Base-by-base conservation (phyloP, 2,888 invertebrate species). In the Uloborus plumipes region DNA sequence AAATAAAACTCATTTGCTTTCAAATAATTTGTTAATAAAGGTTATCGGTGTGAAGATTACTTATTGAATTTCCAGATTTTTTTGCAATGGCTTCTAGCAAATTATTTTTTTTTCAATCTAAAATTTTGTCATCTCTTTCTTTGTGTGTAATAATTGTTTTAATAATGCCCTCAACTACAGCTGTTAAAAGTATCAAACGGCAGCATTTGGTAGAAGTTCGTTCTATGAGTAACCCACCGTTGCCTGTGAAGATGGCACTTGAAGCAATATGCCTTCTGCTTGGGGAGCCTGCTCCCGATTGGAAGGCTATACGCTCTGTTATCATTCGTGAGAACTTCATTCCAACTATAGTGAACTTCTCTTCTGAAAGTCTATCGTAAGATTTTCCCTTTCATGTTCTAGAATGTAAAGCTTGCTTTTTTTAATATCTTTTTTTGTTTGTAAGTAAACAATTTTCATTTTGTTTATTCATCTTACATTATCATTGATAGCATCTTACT, bases 311-410 rank as follows among this genome's bases (percentile, higher is more conserved):
- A 86, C 89, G 88, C 75, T 87, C 88, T 85, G 87, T 90, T 67
- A 89, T 91, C 85, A 90, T 91, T 87, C 88, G 89, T 85, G 91
- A 91, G 72, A 91, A 91, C 87, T 89, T 89, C 86, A 90, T 90
- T 84, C 85, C 87, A 13, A 87, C 89, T 50, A 89, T 90, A 62
- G 87, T 90, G 61, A 87, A 87, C 86, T 91, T 90, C 87, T 88
- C 89, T 85, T 90, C 91, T 50, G 91, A 91, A 84, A 87, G 88
- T 66, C 88, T 91, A 64, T 87, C 89, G 90, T 90, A 88, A 88
- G 89, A 88, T 67, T 73, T 72, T 67, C 51, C 20, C 67, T 67
- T 39, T 39, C 39, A 39, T 39, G 9, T 39, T 39, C 7, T 39
- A 6, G 39, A 39, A 9, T 11, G 39, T 26, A 39, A 39, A 39